Percentiles rank a stretch among this genome's conserved stretches.
Evolutionary conservation across 2,797 vertebrate genomes (phyloP).

Genomic region (Meda fulgida): DNA sequence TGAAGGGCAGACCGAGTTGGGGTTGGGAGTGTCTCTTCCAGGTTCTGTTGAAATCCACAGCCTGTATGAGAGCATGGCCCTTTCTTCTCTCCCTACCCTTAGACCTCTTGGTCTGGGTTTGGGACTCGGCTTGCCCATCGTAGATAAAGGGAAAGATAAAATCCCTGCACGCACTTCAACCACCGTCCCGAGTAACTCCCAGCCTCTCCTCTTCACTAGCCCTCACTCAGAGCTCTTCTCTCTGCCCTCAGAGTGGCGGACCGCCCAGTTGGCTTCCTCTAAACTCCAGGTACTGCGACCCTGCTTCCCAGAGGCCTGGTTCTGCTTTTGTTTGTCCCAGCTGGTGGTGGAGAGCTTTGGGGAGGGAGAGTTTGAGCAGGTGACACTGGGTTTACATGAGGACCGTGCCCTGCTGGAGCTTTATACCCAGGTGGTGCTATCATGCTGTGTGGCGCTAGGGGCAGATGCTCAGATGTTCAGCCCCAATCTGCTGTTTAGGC

Average conservation of each 20-base stretch:
- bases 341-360: slow-evolving; percentile 83
- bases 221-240: slow-evolving; percentile 84
- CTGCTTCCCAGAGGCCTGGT: slow-evolving; percentile 94
- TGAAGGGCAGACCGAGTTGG: slow-evolving; percentile 66
- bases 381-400: slow-evolving; percentile 85
- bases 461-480: slow-evolving; percentile 85
- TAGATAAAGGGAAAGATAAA: slow-evolving; percentile 81
- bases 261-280: slow-evolving; percentile 79
- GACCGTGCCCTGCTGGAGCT: slow-evolving; percentile 87
- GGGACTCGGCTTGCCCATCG: slow-evolving; percentile 85
- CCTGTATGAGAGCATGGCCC: slow-evolving; percentile 77
- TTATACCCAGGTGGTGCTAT: slow-evolving; percentile 85
- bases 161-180: slow-evolving; percentile 67
- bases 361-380: slow-evolving; percentile 79
- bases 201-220: slow-evolving; percentile 84
- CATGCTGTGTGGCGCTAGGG: slow-evolving; percentile 88
- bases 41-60: slow-evolving; percentile 88
- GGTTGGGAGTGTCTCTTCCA: slow-evolving; percentile 83
- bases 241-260: slow-evolving; percentile 88
- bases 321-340: slow-evolving; percentile 83
- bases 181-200: slow-evolving; percentile 63
- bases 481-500: slow-evolving; percentile 88
- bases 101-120: slow-evolving; percentile 84
- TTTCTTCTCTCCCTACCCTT: slow-evolving; percentile 80
- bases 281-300: slow-evolving; percentile 84